Evolutionary conservation across 2,113 vertebrate species (phyloP).

Genomic region (Thunnus maccoyii): DNA sequence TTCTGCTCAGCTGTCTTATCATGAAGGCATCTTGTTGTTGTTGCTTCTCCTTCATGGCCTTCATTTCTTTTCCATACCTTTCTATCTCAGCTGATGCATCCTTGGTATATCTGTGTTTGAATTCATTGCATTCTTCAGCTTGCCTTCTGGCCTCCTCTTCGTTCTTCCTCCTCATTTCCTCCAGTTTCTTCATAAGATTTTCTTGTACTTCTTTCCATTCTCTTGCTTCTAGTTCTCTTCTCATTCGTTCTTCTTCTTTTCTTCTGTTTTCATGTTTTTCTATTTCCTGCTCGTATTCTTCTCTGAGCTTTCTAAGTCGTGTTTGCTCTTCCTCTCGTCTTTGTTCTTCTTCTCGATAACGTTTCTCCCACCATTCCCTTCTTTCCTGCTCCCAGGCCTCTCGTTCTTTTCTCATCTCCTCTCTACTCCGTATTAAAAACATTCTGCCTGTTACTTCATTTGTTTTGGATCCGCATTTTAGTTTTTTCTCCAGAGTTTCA

Average conservation of each 20-base stretch:
- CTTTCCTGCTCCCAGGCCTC: slow-evolving; percentile 36
- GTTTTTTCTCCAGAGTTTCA: background rate
- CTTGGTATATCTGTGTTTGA: slow-evolving; percentile 26
- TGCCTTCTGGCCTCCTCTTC: slow-evolving; percentile 48
- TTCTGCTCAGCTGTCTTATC: background rate
- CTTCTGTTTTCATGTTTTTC: background rate
- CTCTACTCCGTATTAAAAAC: background rate
- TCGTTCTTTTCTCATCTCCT: background rate
- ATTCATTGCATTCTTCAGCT: slow-evolving; percentile 58
- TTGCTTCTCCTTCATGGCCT: slow-evolving; percentile 4
- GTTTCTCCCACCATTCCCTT: slow-evolving; percentile 22
- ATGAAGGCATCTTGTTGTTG: background rate
- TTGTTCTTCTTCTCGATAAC: slow-evolving; percentile 6
- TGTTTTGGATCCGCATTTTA: background rate
- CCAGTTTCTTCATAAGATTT: background rate
- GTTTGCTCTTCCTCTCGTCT: slow-evolving; percentile 8
- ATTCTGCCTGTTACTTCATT: background rate
- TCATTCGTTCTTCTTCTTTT: background rate
- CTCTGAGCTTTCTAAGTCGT: background rate
- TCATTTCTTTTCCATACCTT: background rate
- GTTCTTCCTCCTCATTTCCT: background rate
- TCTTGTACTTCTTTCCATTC: slow-evolving; percentile 7
- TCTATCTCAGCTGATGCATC: background rate
- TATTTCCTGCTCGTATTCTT: slow-evolving; percentile 33
- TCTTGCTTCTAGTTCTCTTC: slow-evolving; percentile 20